Base-by-base conservation (phyloP, 2,888 invertebrate genomes). In the Sarcophaga caerulescens region DNA sequence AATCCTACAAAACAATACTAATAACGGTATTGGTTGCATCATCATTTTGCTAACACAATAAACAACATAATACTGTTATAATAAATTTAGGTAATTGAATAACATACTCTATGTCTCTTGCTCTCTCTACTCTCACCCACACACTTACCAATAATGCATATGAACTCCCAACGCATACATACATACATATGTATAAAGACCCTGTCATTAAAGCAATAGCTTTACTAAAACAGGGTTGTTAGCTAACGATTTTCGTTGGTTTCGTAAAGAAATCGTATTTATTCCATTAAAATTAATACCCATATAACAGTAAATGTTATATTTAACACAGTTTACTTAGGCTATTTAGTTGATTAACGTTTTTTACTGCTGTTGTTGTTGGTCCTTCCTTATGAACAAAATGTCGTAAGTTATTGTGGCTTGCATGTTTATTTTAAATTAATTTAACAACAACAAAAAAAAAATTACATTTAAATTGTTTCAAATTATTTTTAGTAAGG, bases 381-480 rank as follows among this genome's bases (percentile, higher is more conserved):
- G 3, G 47, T 35, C 35, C 6, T 35, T 35, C 35, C 35, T 47
- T 47, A 14, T 47, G 5, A 17, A 10, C 35, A 52, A 52, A 52
- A 52, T 52, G 52, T 52, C 52, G 52, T 52, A 14, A 17, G 10
- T 52, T 52, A 52, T 52, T 17, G 12, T 52, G 21, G n/a, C 10
- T 79, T 71, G 79, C 79, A 71, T 79, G 79, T 79, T 79, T 79
- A 17, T 57, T 21, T 79, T 44, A 70, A 19, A 79, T 79, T 71
- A 79, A 79, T 79, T 71, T 79, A 70, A 77, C 3, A 35, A 35
- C 10, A 35, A 35, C 8, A 35, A 47, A 52, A 81, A 65, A 52
- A 10, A 3, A 81, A 74, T 81, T 81, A 81, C 68, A 60, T 68
- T 80, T 68, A 80, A 74, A 80, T 74, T 81, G 74, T 68, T 74